A percentile compares a stretch with the other conserved stretches of the same genome.
These are phyloP conservation scores for Plodia interpunctella DNA, from an alignment of 1,140 invertebrate species.

Conservation along the genomic window DNA sequence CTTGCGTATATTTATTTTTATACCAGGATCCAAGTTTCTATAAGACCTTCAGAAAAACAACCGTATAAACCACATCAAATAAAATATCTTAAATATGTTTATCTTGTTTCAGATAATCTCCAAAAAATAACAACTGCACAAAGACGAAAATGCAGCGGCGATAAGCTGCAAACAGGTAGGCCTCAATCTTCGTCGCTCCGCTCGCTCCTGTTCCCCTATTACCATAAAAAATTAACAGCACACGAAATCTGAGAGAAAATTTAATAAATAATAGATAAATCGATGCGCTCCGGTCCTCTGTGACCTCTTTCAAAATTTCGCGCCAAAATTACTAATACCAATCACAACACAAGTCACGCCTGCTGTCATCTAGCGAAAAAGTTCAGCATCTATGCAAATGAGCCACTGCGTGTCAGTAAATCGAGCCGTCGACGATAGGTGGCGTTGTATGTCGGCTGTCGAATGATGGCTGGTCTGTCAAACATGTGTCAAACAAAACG, in stretches of 20 bases:
- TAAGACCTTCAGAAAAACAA: no score
- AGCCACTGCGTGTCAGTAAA: conserved; percentile 16
- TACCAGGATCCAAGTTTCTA: no score
- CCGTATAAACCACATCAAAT: no score
- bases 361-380: conserved; percentile 42
- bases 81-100: no score
- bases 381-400: conserved; percentile 42
- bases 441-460: conserved; percentile 35
- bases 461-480: conserved; percentile 36
- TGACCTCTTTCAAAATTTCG: conserved; percentile 24
- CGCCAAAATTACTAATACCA: conserved; percentile 25
- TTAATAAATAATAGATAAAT: no score
- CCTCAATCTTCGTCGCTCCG: background rate
- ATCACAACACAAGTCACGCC: conserved; percentile 7
- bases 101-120: conserved; percentile 52
- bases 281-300: no score
- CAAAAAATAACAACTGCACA: conserved; percentile 23
- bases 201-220: no score
- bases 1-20: no score
- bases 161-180: conserved; percentile 65
- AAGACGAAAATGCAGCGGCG: conserved; percentile 55
- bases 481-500: conserved; percentile 37
- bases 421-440: conserved; percentile 34
- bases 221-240: no score
- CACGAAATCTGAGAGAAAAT: no score